Base-by-base conservation (phyloP, 53 echinoderm and acorn worm species). In the Zoroaster sp. region DNA sequence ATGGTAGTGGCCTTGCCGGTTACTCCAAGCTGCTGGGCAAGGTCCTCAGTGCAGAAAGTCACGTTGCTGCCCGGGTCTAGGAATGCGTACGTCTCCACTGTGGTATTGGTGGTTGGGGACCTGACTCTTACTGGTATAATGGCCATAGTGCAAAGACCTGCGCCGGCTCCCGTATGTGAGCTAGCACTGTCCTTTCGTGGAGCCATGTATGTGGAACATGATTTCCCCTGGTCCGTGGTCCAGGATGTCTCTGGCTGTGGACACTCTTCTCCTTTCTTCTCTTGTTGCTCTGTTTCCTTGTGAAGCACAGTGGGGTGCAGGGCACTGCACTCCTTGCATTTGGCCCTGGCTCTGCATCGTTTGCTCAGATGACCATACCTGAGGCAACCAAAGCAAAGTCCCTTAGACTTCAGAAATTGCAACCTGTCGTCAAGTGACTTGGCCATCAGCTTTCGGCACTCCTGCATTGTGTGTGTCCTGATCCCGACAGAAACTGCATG, bases 301-400 rank as follows among this genome's bases (percentile, higher is more conserved):
- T 94, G 94, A 15, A 94, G 80, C 21, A 94, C 66, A 10, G 94
- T 92, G 4, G 91, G 91, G 45, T 94, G 94, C 36, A 11, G 43
- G 39, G 77, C 72, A 35, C 65, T 35, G 59, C 92, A 94, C 20
- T 76, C 20, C 9, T 59, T 18, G 59, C 91, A 91, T 25, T 40
- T 69, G 47, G 86, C 59, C 40, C 75, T 94, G 23, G 45, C 59
- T 35, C 87, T 91, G 74, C 94, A 94, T 9, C 86, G 79, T 69
- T 78, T 91, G 23, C 85, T 66, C 8, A 94, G 7, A 87, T 91
- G 94, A 15, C 83, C 83, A 45, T 20, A 39, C 47, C 80, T 83
- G 0, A 91, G 91, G 71, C 94, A 94, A 36, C 75, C 83, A 75
- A 81, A 94, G 69, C 91, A 94, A 17, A 94, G 72, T 70, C 91